Conservation (phyloP, 1,140 invertebrate genomes). For the Grapholita molesta region DNA sequence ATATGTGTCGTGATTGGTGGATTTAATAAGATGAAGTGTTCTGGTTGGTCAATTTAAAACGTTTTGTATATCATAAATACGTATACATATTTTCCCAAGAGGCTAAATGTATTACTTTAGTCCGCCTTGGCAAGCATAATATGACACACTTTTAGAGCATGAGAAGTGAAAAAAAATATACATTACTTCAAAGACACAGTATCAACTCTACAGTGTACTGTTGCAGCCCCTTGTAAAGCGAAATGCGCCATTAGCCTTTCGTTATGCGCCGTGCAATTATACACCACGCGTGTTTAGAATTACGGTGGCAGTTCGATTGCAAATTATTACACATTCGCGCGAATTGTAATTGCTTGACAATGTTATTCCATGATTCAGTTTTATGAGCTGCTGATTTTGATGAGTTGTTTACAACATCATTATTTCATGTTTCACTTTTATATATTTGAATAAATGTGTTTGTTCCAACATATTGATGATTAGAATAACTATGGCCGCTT, state of each 20-base stretch:
- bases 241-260: slow-evolving; percentile 8
- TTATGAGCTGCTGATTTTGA: background rate
- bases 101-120: no score
- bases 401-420: background rate
- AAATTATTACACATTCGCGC: background rate
- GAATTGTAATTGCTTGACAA: slow-evolving; percentile 1
- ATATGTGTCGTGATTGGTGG: no score
- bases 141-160: background rate
- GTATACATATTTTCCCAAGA: no score
- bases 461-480: no score
- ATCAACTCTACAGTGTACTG: background rate
- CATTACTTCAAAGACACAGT: background rate
- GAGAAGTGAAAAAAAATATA: background rate
- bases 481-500: no score
- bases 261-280: background rate
- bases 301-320: background rate
- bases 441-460: background rate
- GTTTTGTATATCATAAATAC: no score
- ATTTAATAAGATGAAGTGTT: no score
- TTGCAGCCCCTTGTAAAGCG: background rate
- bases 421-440: background rate
- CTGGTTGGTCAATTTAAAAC: no score
- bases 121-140: no score
- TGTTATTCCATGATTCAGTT: background rate
- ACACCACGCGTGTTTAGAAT: background rate